Conservation (phyloP, 2,888 invertebrate genomes). For the Zelleria hepariella region DNA sequence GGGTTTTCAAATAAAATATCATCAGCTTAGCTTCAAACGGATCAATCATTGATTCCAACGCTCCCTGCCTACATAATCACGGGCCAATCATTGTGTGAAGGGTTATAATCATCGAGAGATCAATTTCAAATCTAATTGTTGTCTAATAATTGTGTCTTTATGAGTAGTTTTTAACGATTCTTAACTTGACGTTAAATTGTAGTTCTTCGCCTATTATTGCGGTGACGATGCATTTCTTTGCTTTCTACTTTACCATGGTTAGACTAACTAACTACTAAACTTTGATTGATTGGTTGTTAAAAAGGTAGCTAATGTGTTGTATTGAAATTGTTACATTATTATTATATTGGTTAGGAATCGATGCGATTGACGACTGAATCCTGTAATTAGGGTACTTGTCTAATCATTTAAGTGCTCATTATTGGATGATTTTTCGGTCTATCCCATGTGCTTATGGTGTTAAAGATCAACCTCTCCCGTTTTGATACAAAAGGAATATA, state of each 20-base stretch:
- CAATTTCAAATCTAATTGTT: not conserved
- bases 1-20: not conserved
- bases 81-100: not conserved
- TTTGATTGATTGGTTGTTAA: not conserved
- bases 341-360: not conserved
- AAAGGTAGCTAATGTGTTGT: conserved; percentile 1
- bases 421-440: not conserved
- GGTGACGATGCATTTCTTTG: not conserved
- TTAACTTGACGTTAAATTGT: not conserved
- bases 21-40: not conserved
- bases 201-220: not conserved
- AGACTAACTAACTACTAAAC: not conserved
- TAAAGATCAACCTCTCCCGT: no score
- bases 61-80: not conserved
- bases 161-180: not conserved
- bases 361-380: not conserved
- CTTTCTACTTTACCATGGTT: not conserved
- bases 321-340: not conserved
- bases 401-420: not conserved
- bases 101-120: not conserved
- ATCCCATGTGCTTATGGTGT: no score
- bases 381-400: not conserved
- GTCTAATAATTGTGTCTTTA: not conserved
- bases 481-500: no score
- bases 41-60: not conserved